Base-by-base conservation (phyloP, 2,797 vertebrate genomes). In the Aplochiton taeniatus region DNA sequence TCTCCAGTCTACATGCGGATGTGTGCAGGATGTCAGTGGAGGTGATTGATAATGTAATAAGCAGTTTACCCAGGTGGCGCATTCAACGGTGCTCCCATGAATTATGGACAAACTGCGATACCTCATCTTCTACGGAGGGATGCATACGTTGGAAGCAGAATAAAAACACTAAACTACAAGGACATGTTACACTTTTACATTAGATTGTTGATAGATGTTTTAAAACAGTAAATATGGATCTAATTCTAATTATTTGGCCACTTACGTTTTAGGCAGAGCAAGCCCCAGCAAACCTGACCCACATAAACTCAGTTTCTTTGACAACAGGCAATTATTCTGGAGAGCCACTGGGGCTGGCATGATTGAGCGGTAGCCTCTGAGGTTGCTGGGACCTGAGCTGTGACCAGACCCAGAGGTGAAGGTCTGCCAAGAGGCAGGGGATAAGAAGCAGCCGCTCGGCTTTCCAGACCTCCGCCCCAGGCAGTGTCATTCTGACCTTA, bases 11-110 rank as follows among this genome's bases (percentile, higher is more conserved):
- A 63, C 9, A 80, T 80, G 65, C 69, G 65, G 77, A 13, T 42
- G 20, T 57, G 2, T 13, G 31, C 20, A n/a, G 75, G 75, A 68
- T 81, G 83, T 82, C 72, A 61, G 63, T 79, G 66, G 85, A 80
- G 84, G 86, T 88, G 88, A 90, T 88, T 90, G 89, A 90, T 90
- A 86, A 82, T 76, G 86, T 85, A 89, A 88, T 90, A 89, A 87
- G 85, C 83, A 81, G 82, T 87, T 86, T 87, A 76, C 85, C 81
- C 83, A 82, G 76, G 81, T 88, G 86, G 81, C 68, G 69, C 20
- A n/a, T 1, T 8, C 14, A 14, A 13, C 54, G 13, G 11, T 13
- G 41, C 31, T 8, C 4, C 47, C 14, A 11, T 48, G 16, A n/a
- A 31, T 31, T 31, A 31, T 6, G 31, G 31, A 31, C 31, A 31